Evolutionary conservation across 1,140 invertebrate species (phyloP).

Genomic region (Lepidostoma basale): DNA sequence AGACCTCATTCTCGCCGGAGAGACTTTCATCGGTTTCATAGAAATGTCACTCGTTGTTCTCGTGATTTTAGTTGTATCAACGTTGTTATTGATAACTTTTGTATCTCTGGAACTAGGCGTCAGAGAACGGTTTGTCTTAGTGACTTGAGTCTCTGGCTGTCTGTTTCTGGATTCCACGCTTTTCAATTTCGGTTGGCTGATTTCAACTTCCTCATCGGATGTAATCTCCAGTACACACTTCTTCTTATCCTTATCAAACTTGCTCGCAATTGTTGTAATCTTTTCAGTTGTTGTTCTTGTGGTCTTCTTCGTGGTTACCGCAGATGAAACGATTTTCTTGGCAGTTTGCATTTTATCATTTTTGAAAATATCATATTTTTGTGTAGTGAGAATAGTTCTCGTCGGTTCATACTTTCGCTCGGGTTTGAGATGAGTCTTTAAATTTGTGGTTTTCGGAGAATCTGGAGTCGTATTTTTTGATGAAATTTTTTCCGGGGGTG

Average conservation of each 20-base stretch:
- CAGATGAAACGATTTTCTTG: conserved; percentile 31
- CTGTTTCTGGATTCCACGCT: conserved; percentile 22
- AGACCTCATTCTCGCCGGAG: conserved; percentile 54
- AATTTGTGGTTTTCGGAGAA: conserved; percentile 22
- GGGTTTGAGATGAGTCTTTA: conserved; percentile 27
- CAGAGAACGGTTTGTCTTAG: conserved; percentile 34
- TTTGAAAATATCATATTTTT: conserved; percentile 45
- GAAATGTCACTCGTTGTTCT: conserved; percentile 63
- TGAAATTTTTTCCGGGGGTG: conserved; percentile 31
- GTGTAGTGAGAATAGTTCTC: conserved; percentile 37
- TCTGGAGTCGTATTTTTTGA: neutral
- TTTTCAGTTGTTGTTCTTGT: conserved; percentile 23
- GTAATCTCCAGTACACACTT: conserved; percentile 4
- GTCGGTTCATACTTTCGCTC: conserved; percentile 38
- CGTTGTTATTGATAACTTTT: conserved; percentile 21
- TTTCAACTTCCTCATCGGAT: conserved; percentile 33
- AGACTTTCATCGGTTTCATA: conserved; percentile 57
- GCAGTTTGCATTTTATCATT: conserved; percentile 32
- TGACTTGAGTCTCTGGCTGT: conserved; percentile 10
- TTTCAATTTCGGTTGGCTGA: conserved; percentile 22
- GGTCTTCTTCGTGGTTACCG: conserved; percentile 3
- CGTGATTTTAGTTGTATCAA: conserved; percentile 58
- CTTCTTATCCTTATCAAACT: conserved; percentile 22
- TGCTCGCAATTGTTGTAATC: conserved; percentile 8
- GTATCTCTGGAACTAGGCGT: conserved; percentile 21